These are phyloP conservation scores for Himalopsyche kuldschensis DNA, from an alignment of 2,888 invertebrate genomes.

Conservation along the genomic window DNA sequence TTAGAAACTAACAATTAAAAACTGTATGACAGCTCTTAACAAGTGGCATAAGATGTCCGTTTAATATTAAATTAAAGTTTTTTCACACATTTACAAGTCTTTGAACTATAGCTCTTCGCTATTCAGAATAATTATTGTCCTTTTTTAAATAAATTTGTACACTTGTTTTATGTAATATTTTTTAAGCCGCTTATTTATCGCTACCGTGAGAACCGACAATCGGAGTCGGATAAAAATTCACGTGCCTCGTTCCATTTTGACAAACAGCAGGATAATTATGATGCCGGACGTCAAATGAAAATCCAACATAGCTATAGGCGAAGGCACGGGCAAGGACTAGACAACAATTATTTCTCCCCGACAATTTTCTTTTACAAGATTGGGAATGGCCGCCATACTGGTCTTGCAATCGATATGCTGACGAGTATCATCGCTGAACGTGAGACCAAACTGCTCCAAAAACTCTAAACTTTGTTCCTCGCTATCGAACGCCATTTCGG, in stretches of 20 bases:
- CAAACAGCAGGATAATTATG: neutral
- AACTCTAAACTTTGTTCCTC: slow-evolving; percentile 84
- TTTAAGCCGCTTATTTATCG: neutral
- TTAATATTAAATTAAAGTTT: neutral
- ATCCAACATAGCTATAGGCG: neutral
- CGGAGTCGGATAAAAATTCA: neutral
- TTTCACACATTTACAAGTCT: neutral
- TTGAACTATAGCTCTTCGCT: neutral
- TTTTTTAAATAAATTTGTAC: neutral
- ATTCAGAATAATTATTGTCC: neutral
- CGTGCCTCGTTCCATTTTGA: neutral
- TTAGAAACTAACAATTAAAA: neutral
- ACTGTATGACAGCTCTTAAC: neutral
- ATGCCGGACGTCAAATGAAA: neutral
- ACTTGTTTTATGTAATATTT: neutral
- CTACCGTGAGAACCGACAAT: neutral
- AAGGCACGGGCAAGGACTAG: neutral
- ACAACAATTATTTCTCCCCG: neutral
- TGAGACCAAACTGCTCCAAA: slow-evolving; percentile 79
- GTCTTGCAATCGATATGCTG: slow-evolving; percentile 89
- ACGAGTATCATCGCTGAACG: slow-evolving; percentile 69
- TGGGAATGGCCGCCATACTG: slow-evolving; percentile 64
- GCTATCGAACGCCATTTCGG: slow-evolving; percentile 86
- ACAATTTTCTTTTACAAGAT: slow-evolving; percentile 48
- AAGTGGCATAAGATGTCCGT: neutral